phyloP scores from a whole-genome alignment of 2,888 invertebrate species.

The Ormia ochracea region DNA sequence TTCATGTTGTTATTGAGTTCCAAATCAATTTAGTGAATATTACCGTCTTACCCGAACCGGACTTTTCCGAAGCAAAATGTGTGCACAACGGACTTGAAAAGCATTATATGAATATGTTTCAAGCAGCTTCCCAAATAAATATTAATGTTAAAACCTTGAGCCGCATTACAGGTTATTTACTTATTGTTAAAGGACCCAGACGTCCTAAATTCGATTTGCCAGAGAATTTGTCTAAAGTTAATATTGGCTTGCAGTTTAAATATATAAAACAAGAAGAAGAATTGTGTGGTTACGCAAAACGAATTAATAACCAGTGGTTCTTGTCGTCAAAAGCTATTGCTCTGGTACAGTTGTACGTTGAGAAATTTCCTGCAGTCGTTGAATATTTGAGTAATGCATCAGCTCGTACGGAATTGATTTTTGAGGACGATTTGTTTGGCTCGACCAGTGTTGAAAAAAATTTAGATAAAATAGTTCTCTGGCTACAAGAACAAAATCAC shows the following conservation, averaged over 20 bases:
- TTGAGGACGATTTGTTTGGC: slow-evolving; percentile 83
- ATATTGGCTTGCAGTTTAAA: slow-evolving; percentile 94
- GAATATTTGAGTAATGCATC: slow-evolving; percentile 77
- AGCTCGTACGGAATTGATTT: slow-evolving; percentile 80
- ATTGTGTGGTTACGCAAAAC: slow-evolving; percentile 89
- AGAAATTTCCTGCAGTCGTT: slow-evolving; percentile 85
- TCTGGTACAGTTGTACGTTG: slow-evolving; percentile 84
- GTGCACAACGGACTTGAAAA: slow-evolving; percentile 67
- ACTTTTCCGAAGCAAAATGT: slow-evolving; percentile 66
- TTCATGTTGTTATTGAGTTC: neutral
- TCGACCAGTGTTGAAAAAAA: slow-evolving; percentile 74
- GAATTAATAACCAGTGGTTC: slow-evolving; percentile 84
- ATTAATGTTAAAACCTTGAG: slow-evolving; percentile 85
- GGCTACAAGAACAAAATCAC: slow-evolving; percentile 86
- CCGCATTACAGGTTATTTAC: slow-evolving; percentile 90
- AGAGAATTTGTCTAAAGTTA: slow-evolving; percentile 79
- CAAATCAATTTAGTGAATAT: slow-evolving; percentile 68
- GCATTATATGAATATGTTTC: slow-evolving; percentile 69
- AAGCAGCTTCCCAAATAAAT: slow-evolving; percentile 76
- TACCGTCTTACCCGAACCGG: slow-evolving; percentile 71
- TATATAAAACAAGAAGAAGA: slow-evolving; percentile 88
- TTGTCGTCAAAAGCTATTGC: slow-evolving; percentile 87
- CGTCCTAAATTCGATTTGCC: slow-evolving; percentile 68
- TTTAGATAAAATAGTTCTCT: slow-evolving; percentile 79
- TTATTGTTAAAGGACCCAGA: slow-evolving; percentile 80